phyloP scores from a whole-genome alignment of 1,140 invertebrate genomes.

The Heterodera carotae region DNA sequence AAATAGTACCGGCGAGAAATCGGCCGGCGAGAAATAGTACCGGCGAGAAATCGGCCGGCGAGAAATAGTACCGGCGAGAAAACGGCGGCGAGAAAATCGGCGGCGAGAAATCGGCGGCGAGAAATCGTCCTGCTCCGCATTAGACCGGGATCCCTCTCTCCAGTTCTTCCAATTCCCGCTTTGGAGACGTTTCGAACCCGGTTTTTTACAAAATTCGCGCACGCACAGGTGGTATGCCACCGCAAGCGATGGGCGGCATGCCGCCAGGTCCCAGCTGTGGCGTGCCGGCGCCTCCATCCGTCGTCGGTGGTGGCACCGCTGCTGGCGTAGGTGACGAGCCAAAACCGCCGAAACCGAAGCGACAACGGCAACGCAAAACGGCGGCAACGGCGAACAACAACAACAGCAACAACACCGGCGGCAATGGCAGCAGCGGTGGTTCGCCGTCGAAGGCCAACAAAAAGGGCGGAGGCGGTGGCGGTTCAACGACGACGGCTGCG shows the following conservation, averaged over 20 bases:
- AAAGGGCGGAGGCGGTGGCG: slow-evolving; percentile 15
- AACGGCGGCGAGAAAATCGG: too few relatives aligned
- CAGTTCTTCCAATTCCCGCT: too few relatives aligned
- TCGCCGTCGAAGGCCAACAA: slow-evolving; percentile 26
- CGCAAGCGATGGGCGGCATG: slow-evolving; percentile 21
- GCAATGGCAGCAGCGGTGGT: slow-evolving; percentile 16
- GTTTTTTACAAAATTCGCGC: too few relatives aligned
- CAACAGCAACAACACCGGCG: slow-evolving; percentile 8
- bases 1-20: too few relatives aligned
- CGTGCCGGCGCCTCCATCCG: not conserved
- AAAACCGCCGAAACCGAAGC: slow-evolving; percentile 32
- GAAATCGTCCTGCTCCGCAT: too few relatives aligned
- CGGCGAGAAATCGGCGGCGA: too few relatives aligned
- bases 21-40: too few relatives aligned
- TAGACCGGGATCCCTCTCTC: too few relatives aligned
- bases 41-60: too few relatives aligned
- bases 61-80: too few relatives aligned
- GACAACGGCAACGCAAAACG: slow-evolving; percentile 38
- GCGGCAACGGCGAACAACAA: slow-evolving; percentile 17
- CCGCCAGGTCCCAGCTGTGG: slow-evolving; percentile 13
- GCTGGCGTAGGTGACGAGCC: slow-evolving; percentile 35
- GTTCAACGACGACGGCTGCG: not conserved
- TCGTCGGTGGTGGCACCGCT: too few relatives aligned
- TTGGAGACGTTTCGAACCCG: too few relatives aligned
- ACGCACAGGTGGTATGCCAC: slow-evolving; percentile 3